phyloP scores from a whole-genome alignment of 2,888 invertebrate genomes.

The Neelides folsomi region DNA sequence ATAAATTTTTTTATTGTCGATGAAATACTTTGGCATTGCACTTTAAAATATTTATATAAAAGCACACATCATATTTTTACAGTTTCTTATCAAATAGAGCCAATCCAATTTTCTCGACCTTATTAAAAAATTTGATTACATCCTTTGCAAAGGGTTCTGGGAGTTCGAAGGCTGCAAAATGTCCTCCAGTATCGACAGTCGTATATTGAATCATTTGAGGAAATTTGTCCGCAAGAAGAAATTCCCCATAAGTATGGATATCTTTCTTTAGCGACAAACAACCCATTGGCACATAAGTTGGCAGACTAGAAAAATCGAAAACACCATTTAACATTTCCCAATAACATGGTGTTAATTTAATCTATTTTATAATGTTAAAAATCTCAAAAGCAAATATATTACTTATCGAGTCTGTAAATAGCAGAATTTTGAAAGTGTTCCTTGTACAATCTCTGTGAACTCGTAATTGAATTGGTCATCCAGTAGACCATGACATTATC shows the following conservation, averaged over 20 bases:
- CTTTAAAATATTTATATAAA: no score
- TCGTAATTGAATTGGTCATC: constrained; percentile 56
- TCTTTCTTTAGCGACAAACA: constrained; percentile 39
- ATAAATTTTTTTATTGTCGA: no score
- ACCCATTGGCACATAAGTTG: constrained; percentile 37
- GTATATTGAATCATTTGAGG: constrained; percentile 56
- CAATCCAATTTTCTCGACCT: constrained; percentile 6
- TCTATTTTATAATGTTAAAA: no score
- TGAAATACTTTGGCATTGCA: no score
- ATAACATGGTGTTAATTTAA: no score
- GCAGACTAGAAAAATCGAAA: constrained; percentile 27
- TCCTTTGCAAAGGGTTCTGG: constrained; percentile 58
- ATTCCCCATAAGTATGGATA: constrained; percentile 39
- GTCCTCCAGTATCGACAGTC: constrained; percentile 57
- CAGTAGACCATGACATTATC: constrained; percentile 75
- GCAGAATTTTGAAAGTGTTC: constrained; percentile 43
- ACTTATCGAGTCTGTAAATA: background rate
- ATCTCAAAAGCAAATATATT: no score
- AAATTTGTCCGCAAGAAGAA: constrained; percentile 47
- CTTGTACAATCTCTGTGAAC: constrained; percentile 59
- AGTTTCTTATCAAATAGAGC: background rate
- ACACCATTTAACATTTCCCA: no score
- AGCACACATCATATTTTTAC: background rate
- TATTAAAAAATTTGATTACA: constrained; percentile 37
- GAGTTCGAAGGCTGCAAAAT: constrained; percentile 69